Percentiles rank a stretch among this genome's conserved stretches.
Evolutionary conservation across 2,888 invertebrate genomes (phyloP).

Genomic region (Apomyelois bistriatella): DNA sequence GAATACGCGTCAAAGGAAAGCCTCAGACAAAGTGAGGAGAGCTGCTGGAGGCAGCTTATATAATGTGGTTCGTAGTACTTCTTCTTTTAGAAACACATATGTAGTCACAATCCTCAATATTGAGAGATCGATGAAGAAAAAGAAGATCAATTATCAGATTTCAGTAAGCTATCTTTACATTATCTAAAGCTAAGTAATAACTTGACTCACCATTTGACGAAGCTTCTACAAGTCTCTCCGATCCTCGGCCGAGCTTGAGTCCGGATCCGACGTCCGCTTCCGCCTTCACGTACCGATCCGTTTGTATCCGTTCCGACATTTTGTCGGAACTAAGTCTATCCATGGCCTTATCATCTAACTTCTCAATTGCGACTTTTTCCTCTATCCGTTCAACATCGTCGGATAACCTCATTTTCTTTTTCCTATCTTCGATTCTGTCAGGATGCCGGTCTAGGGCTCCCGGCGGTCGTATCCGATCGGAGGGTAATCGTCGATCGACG

Average conservation of each 20-base stretch:
- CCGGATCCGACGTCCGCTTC: conserved; percentile 71
- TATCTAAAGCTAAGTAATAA: neutral
- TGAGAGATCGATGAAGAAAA: too few relatives aligned
- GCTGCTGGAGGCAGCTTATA: too few relatives aligned
- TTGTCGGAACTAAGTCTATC: conserved; percentile 29
- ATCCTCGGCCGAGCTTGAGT: conserved; percentile 50
- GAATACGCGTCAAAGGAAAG: too few relatives aligned
- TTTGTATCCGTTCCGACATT: conserved; percentile 32
- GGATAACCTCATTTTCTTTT: conserved; percentile 16
- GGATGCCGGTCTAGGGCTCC: neutral
- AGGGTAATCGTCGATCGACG: conserved; percentile 7
- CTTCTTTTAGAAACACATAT: too few relatives aligned
- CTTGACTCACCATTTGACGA: conserved; percentile 54
- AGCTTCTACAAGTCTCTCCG: conserved; percentile 56
- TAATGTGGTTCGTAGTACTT: too few relatives aligned
- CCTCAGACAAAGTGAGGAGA: too few relatives aligned
- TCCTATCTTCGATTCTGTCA: conserved; percentile 4
- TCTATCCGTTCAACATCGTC: conserved; percentile 22
- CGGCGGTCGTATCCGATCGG: conserved; percentile 25
- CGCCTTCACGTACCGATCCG: conserved; percentile 51
- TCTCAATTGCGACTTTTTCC: conserved; percentile 23
- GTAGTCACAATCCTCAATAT: too few relatives aligned
- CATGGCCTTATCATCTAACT: conserved; percentile 28
- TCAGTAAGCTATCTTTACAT: too few relatives aligned
- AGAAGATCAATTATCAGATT: too few relatives aligned